Base-by-base conservation (phyloP, 2,888 invertebrate species). In the Pseudanteris insignis region DNA sequence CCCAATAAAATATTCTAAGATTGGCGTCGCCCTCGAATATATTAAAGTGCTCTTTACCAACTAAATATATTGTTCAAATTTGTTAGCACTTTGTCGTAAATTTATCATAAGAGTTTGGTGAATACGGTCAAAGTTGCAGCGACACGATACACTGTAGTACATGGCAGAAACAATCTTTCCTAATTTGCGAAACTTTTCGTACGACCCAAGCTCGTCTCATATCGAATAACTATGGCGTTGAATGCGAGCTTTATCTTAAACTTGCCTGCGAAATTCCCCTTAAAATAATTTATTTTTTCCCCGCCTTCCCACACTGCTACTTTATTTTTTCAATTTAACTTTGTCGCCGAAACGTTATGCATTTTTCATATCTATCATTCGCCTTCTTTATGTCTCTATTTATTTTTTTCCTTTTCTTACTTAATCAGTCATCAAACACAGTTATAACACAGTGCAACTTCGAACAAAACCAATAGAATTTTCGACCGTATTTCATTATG, bases 61-160 rank as follows among this genome's bases (percentile, higher is more conserved):
- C 46, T 26, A 34, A 34, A 34, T 15, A 46, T 28, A 34, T 44
- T 44, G 18, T 46, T 6, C 14, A 34, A 46, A 46, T 34, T 46
- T 46, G 46, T 46, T 34, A 34, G 34, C 34, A 34, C 26, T 34
- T 34, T 46, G 46, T 46, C 46, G 28, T 10, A n/a, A 34, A 46
- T 46, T 34, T 46, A 46, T 28, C 46, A 46, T 34, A 18, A 34
- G 34, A 46, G 34, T 46, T 46, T n/a, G 1, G 5, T 10, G 25
- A 25, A 25, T 33, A 25, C 9, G 9, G 9, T 6, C n/a, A 1
- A 44, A 44, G 33, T 44, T 44, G 24, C n/a, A n/a, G 1, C 18
- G 15, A n/a, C 25, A 11, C 25, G 24, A 25, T 14, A 44, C 43
- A 33, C 34, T 18, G 28, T 46, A n/a, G 7, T 15, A 5, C 26